Evolutionary conservation across 2,888 invertebrate species (phyloP).

Genomic region (Euproctis similis): DNA sequence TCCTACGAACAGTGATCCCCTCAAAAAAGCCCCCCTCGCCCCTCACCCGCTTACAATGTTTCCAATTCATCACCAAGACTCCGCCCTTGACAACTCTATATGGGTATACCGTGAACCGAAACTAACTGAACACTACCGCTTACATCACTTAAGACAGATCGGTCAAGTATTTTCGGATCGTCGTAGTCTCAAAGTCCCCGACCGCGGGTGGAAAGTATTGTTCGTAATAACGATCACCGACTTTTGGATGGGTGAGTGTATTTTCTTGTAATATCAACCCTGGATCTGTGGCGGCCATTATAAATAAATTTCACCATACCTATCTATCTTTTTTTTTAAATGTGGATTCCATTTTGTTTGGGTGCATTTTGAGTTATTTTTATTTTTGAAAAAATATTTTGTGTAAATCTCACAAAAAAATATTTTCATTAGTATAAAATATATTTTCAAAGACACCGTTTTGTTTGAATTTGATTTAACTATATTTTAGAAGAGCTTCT

Average conservation of each 20-base stretch:
- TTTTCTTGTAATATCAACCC: slow-evolving; percentile 58
- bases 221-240: slow-evolving; percentile 28
- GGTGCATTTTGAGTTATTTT: too few relatives aligned
- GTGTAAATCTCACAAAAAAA: too few relatives aligned
- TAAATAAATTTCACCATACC: slow-evolving; percentile 54
- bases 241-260: slow-evolving; percentile 44
- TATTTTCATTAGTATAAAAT: too few relatives aligned
- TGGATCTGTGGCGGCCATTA: slow-evolving; percentile 58
- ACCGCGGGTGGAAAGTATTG: slow-evolving; percentile 20
- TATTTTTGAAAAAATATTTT: too few relatives aligned
- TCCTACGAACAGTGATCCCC: slow-evolving; percentile 47
- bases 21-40: slow-evolving; percentile 55
- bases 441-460: too few relatives aligned
- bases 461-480: too few relatives aligned
- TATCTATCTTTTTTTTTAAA: slow-evolving; percentile 60
- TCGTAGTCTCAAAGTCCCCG: slow-evolving; percentile 29
- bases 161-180: slow-evolving; percentile 30
- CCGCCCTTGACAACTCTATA: slow-evolving; percentile 80
- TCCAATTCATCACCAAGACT: slow-evolving; percentile 75
- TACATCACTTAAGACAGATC: slow-evolving; percentile 19
- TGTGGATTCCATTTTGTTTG: too few relatives aligned
- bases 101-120: slow-evolving; percentile 52
- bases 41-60: slow-evolving; percentile 64
- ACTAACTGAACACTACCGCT: slow-evolving; percentile 37
- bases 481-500: too few relatives aligned